A percentile compares a stretch with the other conserved stretches of the same genome.
Evolutionary conservation across 1,140 invertebrate species (phyloP).

Genomic region (Doryteuthis pealeii): DNA sequence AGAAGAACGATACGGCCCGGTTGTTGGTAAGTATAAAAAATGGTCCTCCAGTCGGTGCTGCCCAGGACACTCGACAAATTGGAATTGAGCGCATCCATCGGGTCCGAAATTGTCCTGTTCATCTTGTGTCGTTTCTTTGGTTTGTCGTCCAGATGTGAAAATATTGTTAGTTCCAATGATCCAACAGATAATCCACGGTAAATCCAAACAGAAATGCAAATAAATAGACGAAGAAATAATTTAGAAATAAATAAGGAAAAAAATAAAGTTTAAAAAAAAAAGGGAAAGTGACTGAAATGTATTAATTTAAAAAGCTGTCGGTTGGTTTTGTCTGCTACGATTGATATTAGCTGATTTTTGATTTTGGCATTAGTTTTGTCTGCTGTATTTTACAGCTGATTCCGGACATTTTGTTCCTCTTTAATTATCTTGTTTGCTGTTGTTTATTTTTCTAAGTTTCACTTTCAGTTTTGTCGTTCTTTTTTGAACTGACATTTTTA

Average conservation of each 20-base stretch:
- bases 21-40: constrained; percentile 22
- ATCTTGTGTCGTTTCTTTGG: background rate
- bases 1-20: constrained; percentile 35
- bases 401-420: no score
- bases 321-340: no score
- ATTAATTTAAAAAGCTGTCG: background rate
- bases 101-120: background rate
- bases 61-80: background rate
- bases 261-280: background rate
- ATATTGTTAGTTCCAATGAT: background rate
- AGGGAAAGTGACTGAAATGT: background rate
- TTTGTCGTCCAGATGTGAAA: background rate
- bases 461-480: no score
- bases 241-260: background rate
- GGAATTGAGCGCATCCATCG: background rate
- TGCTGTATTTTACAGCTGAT: no score
- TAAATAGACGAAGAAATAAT: background rate
- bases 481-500: no score
- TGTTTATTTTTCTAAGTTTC: no score
- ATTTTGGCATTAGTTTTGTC: no score
- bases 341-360: no score
- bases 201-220: background rate
- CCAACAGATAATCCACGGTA: background rate
- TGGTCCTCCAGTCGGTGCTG: constrained; percentile 17
- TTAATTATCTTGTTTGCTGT: no score